Base-by-base conservation (phyloP, 2,797 vertebrate species). In the Danio aesculapii region DNA sequence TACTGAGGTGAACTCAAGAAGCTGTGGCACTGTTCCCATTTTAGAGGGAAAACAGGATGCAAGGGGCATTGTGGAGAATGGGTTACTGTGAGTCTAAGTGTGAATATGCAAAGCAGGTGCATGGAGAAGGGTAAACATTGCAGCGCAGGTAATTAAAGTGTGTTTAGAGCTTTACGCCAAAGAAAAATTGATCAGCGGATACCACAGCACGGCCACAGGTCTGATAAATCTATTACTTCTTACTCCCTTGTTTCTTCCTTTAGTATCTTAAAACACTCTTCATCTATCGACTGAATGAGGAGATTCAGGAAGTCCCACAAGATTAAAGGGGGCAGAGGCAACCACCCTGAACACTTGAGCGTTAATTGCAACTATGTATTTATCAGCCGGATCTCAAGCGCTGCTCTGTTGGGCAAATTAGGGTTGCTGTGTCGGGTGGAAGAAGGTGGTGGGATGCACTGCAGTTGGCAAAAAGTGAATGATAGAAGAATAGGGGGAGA, bases 61-160 rank as follows among this genome's bases (percentile, higher is more conserved):
- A 19, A 76, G 52, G 52, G 63, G 61, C 6, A 53, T 13, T 30
- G 12, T 53, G 75, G 70, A 52, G 71, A 11, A 67, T 43, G 50
- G 69, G 58, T 61, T 77, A 58, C 6, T 19, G 8, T 74, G 75
- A 83, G 85, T 84, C 84, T 77, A 82, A 88, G 87, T 84, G 86
- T 82, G 77, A 86, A 88, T 90, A 92, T 90, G 88, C 87, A 89
- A 85, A 76, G 81, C 87, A 74, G 86, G 88, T 73, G 84, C 86
- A 89, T 76, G 82, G 71, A 73, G 76, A 79, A 92, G 83, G 78
- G 87, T 91, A 92, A 94, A 93, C 88, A 90, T 86, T 81, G 88
- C 86, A 90, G 88, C 70, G 67, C 6, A 84, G 83, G 89, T 91
- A 93, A 92, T 93, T 94, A 92, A 93, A 89, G 90, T 86, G 88